Base-by-base conservation (phyloP, 1,140 invertebrate genomes). In the Saxidomus purpurata region DNA sequence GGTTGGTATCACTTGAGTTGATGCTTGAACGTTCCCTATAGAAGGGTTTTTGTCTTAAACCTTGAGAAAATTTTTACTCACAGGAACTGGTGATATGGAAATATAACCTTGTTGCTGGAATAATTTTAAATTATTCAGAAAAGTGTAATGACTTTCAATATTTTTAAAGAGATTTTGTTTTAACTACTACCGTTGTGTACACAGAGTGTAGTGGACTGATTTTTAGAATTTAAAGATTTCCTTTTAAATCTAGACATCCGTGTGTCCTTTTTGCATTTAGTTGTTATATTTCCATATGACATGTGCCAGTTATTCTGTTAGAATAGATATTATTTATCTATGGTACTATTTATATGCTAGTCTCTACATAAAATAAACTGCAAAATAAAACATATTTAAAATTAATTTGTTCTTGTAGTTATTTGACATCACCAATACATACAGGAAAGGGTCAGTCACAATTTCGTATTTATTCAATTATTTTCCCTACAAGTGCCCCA, bases 301-400 rank as follows among this genome's bases (percentile, higher is more conserved):
- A 38, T 71, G 25, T 76, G 22, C 71, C 43, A 76, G 38, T 49
- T 52, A 15, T 28, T 79, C 36, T 79, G 76, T 79, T 79, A 55
- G 76, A 36, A 38, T 55, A 79, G 76, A 79, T 79, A 79, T 79
- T 59, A 31, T 79, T 55, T 79, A 77, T 77, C 28, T 77, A 55
- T 79, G 36, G 31, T 79, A 31, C 43, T 79, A 79, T 79, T 79
- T 79, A 79, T 79, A 52, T 79, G 76, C 76, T 79, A 79, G 76
- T 79, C 76, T 79, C 25, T 55, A 55, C 49, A 59, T 52, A 79
- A 25, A 28, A 47, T 52, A 77, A 52, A 55, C 47, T 31, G 40
- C 74, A 36, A 79, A 79, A 79, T 79, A 79, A 79, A 76, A 76
- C 38, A 15, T 22, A 76, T 47, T 22, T 47, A 47, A 43, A 49